phyloP scores from a whole-genome alignment of 2,113 vertebrate species.

The Epinephelus cyanopodus region DNA sequence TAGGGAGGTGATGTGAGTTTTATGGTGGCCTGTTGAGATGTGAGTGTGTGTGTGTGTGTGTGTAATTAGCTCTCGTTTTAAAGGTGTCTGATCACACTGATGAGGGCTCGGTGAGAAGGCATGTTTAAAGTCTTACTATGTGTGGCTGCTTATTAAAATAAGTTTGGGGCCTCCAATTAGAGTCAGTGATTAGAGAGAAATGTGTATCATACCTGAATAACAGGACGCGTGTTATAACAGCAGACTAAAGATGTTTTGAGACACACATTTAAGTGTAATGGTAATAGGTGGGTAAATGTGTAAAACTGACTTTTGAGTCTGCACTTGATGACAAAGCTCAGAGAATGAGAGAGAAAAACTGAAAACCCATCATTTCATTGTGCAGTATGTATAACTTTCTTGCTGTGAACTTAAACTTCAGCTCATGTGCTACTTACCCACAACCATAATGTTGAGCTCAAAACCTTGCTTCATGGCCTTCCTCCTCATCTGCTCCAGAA shows the following conservation, averaged over 20 bases:
- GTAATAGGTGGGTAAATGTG: neutral
- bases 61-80: constrained; percentile 54
- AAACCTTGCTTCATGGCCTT: constrained; percentile 99
- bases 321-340: constrained; percentile 12
- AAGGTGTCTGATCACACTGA: constrained; percentile 60
- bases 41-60: constrained; percentile 26
- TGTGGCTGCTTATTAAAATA: constrained; percentile 56
- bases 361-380: neutral
- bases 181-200: constrained; percentile 56
- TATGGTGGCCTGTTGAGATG: constrained; percentile 28
- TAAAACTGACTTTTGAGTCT: neutral
- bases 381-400: neutral
- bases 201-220: constrained; percentile 13
- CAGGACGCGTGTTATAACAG: constrained; percentile 9
- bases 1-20: constrained; percentile 22
- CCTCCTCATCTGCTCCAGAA: constrained; percentile 98
- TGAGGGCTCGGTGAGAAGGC: constrained; percentile 22
- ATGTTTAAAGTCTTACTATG: constrained; percentile 10
- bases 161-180: constrained; percentile 34
- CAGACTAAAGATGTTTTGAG: constrained; percentile 7
- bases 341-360: neutral
- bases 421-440: constrained; percentile 68
- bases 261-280: neutral
- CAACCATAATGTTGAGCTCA: constrained; percentile 96
- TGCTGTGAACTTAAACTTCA: neutral